Conservation (phyloP, 2,113 vertebrate species). For the Pterocles gutturalis region DNA sequence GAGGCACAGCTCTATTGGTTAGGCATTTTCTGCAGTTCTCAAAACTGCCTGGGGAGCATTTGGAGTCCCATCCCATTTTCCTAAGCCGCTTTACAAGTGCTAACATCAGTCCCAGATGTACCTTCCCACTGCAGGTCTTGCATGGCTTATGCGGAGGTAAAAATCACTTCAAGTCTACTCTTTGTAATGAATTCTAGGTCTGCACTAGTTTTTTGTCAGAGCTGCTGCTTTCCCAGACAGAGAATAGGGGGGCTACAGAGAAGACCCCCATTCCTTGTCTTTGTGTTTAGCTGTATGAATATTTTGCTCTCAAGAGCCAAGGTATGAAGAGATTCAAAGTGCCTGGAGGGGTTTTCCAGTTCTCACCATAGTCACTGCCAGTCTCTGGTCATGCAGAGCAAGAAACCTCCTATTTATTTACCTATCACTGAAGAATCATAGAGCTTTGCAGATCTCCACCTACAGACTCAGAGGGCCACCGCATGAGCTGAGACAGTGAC, state of each 20-base stretch:
- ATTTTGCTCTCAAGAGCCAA: background rate
- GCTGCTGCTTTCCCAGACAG: background rate
- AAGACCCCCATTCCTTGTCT: background rate
- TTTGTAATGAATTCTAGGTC: background rate
- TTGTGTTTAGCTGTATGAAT: background rate
- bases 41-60: background rate
- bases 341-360: background rate
- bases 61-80: background rate
- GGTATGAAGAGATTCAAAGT: background rate
- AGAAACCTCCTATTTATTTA: constrained; percentile 12
- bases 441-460: background rate
- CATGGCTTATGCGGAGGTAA: background rate
- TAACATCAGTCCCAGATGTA: background rate
- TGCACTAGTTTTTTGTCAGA: background rate
- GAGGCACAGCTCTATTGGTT: background rate
- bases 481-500: background rate
- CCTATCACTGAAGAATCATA: background rate
- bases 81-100: background rate
- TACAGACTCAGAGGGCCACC: constrained; percentile 9
- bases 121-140: background rate
- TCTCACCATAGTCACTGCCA: background rate
- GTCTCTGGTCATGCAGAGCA: background rate
- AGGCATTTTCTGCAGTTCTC: background rate
- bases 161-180: background rate
- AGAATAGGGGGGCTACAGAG: background rate